Evolutionary conservation across 1,140 invertebrate species (phyloP), one percentile per base, ranked within the genome.

Genomic region (Conus betulinus): DNA sequence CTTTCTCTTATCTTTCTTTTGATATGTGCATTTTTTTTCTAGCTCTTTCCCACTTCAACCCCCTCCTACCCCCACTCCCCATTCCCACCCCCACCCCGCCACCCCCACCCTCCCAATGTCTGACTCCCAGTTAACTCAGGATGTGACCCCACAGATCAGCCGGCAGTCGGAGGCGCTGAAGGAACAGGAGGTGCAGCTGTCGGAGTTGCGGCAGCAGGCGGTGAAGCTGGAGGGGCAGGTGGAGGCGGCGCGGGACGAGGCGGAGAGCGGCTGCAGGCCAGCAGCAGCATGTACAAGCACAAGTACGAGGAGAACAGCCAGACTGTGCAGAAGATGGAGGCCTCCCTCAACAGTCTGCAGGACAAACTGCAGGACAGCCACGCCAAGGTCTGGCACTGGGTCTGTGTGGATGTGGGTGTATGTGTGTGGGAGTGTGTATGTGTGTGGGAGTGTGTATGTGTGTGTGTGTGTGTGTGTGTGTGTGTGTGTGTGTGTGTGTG

Each of bases 341-440:
- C 90, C 15, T 91, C 92, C 11, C 88, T 93, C 15, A 90, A 89
- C 67, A 89, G 78, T 52, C 86, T 93, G 67, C 93, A 94, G 82
- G 92, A 95, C 57, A 94, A 94, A 85, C 90, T 95, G 23, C 89
- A 92, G 3, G 93, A 95, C 23, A 92, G 91, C 71, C 88, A 93
- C n/a, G 92, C 91, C 60, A 91, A 91, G 90, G 92, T 93, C 53
- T 88, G 92, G 78, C 23, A 71, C 6, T 7, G 17, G 15, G 67
- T 13, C 23, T 20, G 67, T 13, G 17, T 71, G 67, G 15, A 1
- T 71, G 67, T 71, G 6, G 15, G 67, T 5, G 15, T 71, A 17
- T 71, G 15, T 71, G 67, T 8, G 5, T 71, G 17, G 13, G 15
- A 5, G 5, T 8, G 13, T 8, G 15, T 71, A 5, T 11, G 15